Evolutionary conservation across 2,888 invertebrate genomes (phyloP), one percentile per base, ranked within the genome.

Genomic region (Acrobasis repandana): DNA sequence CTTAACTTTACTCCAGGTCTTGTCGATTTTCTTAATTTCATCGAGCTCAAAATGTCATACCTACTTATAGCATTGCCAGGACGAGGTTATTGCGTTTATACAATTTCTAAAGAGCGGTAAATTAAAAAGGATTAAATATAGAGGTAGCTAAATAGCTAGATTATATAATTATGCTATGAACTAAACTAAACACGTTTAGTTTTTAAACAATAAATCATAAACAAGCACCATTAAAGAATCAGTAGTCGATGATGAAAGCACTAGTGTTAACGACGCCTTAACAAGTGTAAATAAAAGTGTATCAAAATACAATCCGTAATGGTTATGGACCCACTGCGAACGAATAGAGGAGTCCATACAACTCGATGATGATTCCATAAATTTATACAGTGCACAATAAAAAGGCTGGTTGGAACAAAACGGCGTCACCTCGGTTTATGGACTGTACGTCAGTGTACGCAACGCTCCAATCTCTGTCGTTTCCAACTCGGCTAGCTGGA

Each of bases 281-380:
- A 85, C 82, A 77, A 85, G 82, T 79, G 82, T 86, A 82, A 83
- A 85, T 85, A 83, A 86, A 86, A 80, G 77, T 86, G 80, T 87
- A 87, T 84, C 82, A 83, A 85, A 88, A 88, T 84, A 87, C 85
- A 85, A 84, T 87, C 85, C 73, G 82, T 88, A 88, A 90, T 88
- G 85, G 86, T 90, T 89, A 90, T 90, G 83, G 86, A 88, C 90
- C 77, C 81, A 68, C 81, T 77, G 82, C 75, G 77, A 83, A 82
- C 85, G 81, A 82, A 86, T 88, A 86, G 83, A 80, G 73, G 73
- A 90, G 89, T 90, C 90, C 84, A 90, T 90, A 90, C 88, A 88
- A 86, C 82, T 84, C 85, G 82, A 89, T 90, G 90, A 90, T 90
- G 88, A 90, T 90, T 92, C 91, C 89, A 92, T 91, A 92, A 92